These are phyloP conservation scores for Ridgeia piscesae DNA, from an alignment of 1,140 invertebrate species.

Conservation along the genomic window DNA sequence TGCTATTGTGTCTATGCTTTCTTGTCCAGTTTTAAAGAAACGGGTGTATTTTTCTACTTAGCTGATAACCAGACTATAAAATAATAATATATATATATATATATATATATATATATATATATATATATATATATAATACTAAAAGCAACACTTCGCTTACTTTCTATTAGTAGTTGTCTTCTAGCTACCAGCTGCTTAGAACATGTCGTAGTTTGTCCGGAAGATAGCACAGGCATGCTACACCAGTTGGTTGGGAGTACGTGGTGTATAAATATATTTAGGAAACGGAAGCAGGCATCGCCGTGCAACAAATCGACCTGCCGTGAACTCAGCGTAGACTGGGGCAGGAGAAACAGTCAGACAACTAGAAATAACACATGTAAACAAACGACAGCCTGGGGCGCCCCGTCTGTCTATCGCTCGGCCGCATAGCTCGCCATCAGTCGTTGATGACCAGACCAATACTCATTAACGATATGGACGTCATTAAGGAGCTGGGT, in stretches of 20 bases:
- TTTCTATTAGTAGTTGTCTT: background rate
- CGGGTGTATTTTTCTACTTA: too few species aligned
- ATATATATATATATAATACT: too few species aligned
- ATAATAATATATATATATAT: too few species aligned
- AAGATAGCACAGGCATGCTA: background rate
- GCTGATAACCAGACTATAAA: too few species aligned
- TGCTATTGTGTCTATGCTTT: too few species aligned
- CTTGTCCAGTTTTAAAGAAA: too few species aligned
- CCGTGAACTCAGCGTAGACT: background rate
- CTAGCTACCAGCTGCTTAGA: background rate
- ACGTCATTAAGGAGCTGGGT: background rate
- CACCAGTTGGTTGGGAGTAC: background rate
- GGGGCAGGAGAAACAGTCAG: background rate
- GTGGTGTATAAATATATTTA: background rate
- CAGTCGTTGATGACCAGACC: background rate
- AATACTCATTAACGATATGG: conserved; percentile 1
- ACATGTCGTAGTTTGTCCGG: background rate
- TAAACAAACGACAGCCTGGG: background rate
- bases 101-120: too few species aligned
- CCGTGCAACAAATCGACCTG: background rate
- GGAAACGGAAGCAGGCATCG: background rate
- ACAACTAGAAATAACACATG: background rate
- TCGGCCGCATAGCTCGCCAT: background rate
- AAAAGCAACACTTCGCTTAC: background rate
- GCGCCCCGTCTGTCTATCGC: background rate